These are phyloP conservation scores for Brachyptera risi DNA, from an alignment of 2,888 invertebrate genomes.

Conservation along the genomic window DNA sequence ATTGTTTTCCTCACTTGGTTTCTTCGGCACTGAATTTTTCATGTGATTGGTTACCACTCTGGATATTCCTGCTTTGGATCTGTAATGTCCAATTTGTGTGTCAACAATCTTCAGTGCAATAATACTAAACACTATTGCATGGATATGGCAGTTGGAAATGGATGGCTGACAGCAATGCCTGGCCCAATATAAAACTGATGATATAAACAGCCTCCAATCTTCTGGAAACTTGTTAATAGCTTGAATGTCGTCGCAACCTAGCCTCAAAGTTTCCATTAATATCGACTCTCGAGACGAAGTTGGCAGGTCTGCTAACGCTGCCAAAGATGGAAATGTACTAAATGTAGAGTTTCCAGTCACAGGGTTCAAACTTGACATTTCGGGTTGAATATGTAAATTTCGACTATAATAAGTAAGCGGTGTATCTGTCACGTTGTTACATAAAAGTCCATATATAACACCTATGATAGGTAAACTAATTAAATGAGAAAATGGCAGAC, in stretches of 20 bases:
- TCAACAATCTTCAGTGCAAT: conserved; percentile 57
- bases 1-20: conserved; percentile 24
- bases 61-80: conserved; percentile 50
- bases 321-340: conserved; percentile 41
- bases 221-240: conserved; percentile 49
- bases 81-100: conserved; percentile 52
- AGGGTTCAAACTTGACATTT: conserved; percentile 33
- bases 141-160: conserved; percentile 48
- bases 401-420: conserved; percentile 41
- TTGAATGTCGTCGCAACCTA: conserved; percentile 44
- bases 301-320: conserved; percentile 40
- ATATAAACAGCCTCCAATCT: conserved; percentile 57
- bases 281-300: conserved; percentile 42
- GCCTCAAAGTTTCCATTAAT: conserved; percentile 50
- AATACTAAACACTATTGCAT: conserved; percentile 55
- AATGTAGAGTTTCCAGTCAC: too few relatives aligned
- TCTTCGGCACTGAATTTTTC: conserved; percentile 38
- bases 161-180: conserved; percentile 45
- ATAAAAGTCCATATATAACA: conserved; percentile 52
- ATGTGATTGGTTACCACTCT: conserved; percentile 48
- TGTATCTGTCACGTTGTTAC: conserved; percentile 35
- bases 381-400: conserved; percentile 36
- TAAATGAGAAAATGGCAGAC: conserved; percentile 54
- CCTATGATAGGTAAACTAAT: conserved; percentile 59
- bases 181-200: conserved; percentile 57